Evolutionary conservation across 23 tunicate genomes (phyloP), one percentile per base, ranked within the genome.

Genomic region (Trididemnum clinides): DNA sequence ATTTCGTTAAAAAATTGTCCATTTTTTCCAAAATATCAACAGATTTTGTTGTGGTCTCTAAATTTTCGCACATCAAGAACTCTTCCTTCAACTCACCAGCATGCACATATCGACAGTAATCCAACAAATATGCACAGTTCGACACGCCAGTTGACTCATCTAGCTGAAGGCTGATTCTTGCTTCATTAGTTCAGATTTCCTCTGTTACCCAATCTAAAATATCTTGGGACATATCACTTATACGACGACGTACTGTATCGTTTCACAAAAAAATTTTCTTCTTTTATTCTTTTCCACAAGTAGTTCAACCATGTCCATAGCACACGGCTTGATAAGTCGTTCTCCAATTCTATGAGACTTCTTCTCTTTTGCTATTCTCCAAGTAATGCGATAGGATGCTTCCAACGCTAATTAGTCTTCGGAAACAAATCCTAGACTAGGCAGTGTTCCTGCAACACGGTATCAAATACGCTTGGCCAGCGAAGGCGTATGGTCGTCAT

Each of bases 241-340:
- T 73, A 73, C 80, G 57, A 39, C 80, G 25, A 28, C 80, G 80
- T 69, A 73, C 80, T 37, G 80, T 38, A 73, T 73, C 80, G 80
- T 73, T 73, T 73, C 57, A 73, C 80, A 73, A 73, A 36, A 29
- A 23, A 73, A 73, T 73, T 73, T 69, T 69, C 75, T 73, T 38
- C 10, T 36, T 73, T 36, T 54, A 36, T 73, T 29, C 25, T 19
- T 29, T 73, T 57, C 80, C 18, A 54, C 37, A 37, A 73, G 28
- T 36, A 73, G 80, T 73, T 73, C 80, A 73, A 73, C 57, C 80
- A 73, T 73, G 57, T 73, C 80, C 80, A 73, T 73, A 38, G 57
- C 30, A 57, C 80, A 37, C 22, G 80, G 80, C 38, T 73, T 36
- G 80, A 73, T 37, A 7, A 73, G 57, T 38, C 57, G 25, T 38